Conservation (phyloP, 2,888 invertebrate genomes). For the Ligdia adustata region DNA sequence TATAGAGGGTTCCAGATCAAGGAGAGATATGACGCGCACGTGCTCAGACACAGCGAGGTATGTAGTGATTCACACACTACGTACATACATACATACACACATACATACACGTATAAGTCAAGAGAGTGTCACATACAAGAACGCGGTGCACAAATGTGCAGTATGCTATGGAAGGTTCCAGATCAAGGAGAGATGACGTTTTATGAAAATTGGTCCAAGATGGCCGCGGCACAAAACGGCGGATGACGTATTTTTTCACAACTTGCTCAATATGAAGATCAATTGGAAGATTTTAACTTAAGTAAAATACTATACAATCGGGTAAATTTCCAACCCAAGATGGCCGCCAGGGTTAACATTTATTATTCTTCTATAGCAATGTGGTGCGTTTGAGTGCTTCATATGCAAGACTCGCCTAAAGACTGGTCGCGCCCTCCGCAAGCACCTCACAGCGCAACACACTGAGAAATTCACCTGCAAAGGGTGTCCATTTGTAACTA, state of each 20-base stretch:
- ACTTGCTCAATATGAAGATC: too few relatives aligned
- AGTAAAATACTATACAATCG: too few relatives aligned
- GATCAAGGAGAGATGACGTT: constrained; percentile 59
- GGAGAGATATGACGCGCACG: constrained; percentile 64
- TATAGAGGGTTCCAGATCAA: constrained; percentile 63
- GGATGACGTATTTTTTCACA: too few relatives aligned
- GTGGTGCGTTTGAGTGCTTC: constrained; percentile 69
- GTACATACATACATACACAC: not conserved
- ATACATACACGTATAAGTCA: too few relatives aligned
- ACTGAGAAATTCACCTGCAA: constrained; percentile 72
- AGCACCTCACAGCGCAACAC: constrained; percentile 72
- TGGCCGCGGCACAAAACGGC: too few relatives aligned
- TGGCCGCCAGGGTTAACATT: too few relatives aligned
- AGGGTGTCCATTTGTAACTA: constrained; percentile 69
- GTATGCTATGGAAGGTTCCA: constrained; percentile 65
- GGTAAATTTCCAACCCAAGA: too few relatives aligned
- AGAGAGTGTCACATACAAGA: constrained; percentile 56
- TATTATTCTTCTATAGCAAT: constrained; percentile 49
- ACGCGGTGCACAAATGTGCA: constrained; percentile 59
- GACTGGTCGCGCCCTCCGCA: constrained; percentile 62
- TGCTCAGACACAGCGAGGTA: constrained; percentile 66
- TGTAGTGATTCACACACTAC: constrained; percentile 23
- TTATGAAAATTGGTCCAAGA: too few relatives aligned
- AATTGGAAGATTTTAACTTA: too few relatives aligned
- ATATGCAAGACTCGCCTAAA: constrained; percentile 71